Conservation (phyloP, 2,797 vertebrate genomes). For the Lates japonicus region DNA sequence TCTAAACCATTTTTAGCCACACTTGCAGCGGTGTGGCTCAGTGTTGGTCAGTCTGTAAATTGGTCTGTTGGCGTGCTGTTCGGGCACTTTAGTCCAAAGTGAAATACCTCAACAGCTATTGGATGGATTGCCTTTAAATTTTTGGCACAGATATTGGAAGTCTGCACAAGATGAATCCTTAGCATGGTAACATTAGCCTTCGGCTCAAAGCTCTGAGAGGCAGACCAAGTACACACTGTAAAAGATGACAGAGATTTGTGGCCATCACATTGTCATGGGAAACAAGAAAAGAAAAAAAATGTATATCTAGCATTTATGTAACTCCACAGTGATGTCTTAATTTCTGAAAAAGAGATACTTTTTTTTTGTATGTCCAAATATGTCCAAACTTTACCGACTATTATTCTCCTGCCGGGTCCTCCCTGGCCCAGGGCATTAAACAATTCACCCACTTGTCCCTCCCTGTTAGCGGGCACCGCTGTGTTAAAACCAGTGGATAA, state of each 20-base stretch:
- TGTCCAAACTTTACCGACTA: neutral
- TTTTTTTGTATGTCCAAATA: neutral
- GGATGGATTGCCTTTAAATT: neutral
- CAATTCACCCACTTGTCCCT: neutral
- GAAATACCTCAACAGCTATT: constrained; percentile 9
- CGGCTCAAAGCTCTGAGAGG: constrained; percentile 15
- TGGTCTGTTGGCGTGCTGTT: neutral
- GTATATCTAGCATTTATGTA: neutral
- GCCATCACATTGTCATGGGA: neutral
- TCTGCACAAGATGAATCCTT: neutral
- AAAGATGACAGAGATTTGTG: constrained; percentile 1
- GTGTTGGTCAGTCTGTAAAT: neutral
- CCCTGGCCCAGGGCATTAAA: neutral
- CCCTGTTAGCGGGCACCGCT: neutral
- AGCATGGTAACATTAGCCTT: constrained; percentile 17
- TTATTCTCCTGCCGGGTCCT: neutral
- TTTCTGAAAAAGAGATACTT: no score
- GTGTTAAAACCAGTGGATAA: neutral
- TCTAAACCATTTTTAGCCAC: constrained; percentile 35
- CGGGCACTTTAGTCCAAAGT: constrained; percentile 1
- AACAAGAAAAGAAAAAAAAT: neutral
- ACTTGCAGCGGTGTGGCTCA: neutral
- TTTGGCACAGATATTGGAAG: neutral
- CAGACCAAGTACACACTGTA: neutral
- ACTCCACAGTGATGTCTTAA: neutral